A percentile compares a stretch with the other conserved stretches of the same genome.
Evolutionary conservation across 2,113 vertebrate genomes (phyloP).

Genomic region (Onychostruthus taczanowskii): DNA sequence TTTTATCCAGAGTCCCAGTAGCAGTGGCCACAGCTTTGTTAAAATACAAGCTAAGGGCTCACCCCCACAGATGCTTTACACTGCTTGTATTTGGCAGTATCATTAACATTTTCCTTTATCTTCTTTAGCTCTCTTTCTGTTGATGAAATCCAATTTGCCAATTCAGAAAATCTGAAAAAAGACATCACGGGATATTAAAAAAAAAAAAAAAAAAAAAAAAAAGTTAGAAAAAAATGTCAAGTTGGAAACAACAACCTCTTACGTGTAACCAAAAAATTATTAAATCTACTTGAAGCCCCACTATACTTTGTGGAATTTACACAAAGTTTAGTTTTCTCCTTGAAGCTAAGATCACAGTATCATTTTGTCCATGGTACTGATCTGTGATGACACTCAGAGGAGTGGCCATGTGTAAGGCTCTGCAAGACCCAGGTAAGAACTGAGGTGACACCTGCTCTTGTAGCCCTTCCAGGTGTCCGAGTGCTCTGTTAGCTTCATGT

Average conservation of each 20-base stretch:
- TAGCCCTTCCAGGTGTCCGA: constrained; percentile 91
- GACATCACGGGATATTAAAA: neutral
- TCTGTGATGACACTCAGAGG: neutral
- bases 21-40: neutral
- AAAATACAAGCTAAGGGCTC: constrained; percentile 7
- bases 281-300: neutral
- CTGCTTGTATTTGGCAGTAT: constrained; percentile 76
- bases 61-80: constrained; percentile 79
- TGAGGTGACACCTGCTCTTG: constrained; percentile 76
- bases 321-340: neutral
- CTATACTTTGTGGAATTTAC: neutral
- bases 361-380: neutral
- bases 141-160: constrained; percentile 84
- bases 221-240: neutral
- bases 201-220: neutral
- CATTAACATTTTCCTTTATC: constrained; percentile 69
- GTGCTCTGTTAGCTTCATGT: constrained; percentile 78
- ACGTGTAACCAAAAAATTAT: neutral
- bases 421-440: neutral
- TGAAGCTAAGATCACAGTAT: neutral
- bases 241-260: neutral
- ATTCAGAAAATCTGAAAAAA: constrained; percentile 83
- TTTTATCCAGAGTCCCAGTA: neutral
- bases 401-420: neutral
- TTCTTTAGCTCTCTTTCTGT: constrained; percentile 79